Percentiles rank a stretch among this genome's conserved stretches.
phyloP scores from a whole-genome alignment of 1,140 invertebrate genomes.

The Drosophila nannoptera region DNA sequence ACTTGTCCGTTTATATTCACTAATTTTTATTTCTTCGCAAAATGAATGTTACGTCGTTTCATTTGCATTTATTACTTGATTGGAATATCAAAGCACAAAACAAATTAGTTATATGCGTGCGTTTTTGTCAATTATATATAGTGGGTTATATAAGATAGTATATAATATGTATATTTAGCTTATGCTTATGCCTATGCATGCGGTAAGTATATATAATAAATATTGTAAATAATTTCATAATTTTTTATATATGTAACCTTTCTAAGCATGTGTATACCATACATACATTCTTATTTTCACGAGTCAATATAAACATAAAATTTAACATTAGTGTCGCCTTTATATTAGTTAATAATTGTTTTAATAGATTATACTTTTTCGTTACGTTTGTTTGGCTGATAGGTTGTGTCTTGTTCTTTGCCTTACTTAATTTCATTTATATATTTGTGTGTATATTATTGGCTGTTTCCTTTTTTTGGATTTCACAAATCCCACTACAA shows the following conservation, averaged over 20 bases:
- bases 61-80: constrained; percentile 42
- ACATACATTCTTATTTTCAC: constrained; percentile 33
- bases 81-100: constrained; percentile 57
- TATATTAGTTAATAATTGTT: constrained; percentile 37
- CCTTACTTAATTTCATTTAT: constrained; percentile 10
- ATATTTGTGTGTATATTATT: constrained; percentile 36
- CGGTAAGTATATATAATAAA: constrained; percentile 50
- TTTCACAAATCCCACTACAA: constrained; percentile 48
- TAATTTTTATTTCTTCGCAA: constrained; percentile 46
- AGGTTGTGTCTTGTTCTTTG: constrained; percentile 34
- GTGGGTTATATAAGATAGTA: constrained; percentile 34
- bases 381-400: constrained; percentile 32
- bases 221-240: constrained; percentile 51
- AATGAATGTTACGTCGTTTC: constrained; percentile 50
- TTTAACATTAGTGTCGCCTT: constrained; percentile 43
- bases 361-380: constrained; percentile 40
- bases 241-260: constrained; percentile 32
- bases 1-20: constrained; percentile 48
- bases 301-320: constrained; percentile 46
- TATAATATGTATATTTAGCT: constrained; percentile 34
- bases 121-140: constrained; percentile 43
- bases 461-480: constrained; percentile 34
- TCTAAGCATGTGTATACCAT: constrained; percentile 41
- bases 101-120: constrained; percentile 23
- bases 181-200: constrained; percentile 37